Percentiles rank a stretch among this genome's conserved stretches.
Evolutionary conservation across 2,113 vertebrate genomes (phyloP).

Genomic region (Sinocyclocheilus anshuiensis): DNA sequence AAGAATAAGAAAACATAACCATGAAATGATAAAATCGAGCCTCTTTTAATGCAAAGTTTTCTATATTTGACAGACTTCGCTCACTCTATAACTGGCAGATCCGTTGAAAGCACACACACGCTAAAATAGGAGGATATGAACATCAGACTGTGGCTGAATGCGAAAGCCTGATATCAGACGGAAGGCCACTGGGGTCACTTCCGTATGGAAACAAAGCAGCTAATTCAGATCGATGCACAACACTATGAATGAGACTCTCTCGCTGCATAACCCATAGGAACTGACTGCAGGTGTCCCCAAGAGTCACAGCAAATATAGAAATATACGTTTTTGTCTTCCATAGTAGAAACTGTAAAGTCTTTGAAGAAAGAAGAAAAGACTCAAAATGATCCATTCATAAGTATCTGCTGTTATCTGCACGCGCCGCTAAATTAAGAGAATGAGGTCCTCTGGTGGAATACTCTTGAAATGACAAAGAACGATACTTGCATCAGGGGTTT

Average conservation of each 20-base stretch:
- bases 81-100: background rate
- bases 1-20: background rate
- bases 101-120: background rate
- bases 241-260: constrained; percentile 37
- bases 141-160: background rate
- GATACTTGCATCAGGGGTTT: background rate
- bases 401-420: background rate
- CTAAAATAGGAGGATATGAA: background rate
- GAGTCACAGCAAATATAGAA: background rate
- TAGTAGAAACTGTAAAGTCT: background rate
- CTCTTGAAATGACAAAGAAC: background rate
- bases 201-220: constrained; percentile 46
- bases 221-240: constrained; percentile 45
- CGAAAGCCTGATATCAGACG: background rate
- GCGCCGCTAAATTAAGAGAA: background rate
- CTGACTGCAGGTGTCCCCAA: constrained; percentile 37
- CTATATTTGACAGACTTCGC: background rate
- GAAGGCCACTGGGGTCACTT: constrained; percentile 33
- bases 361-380: background rate
- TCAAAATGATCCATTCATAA: background rate
- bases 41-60: background rate
- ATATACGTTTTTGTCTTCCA: background rate
- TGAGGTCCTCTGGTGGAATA: background rate
- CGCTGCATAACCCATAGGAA: background rate
- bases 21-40: background rate